Evolutionary conservation across 2,888 invertebrate genomes (phyloP), one percentile per base, ranked within the genome.

Genomic region (Scaptomyza reducta): DNA sequence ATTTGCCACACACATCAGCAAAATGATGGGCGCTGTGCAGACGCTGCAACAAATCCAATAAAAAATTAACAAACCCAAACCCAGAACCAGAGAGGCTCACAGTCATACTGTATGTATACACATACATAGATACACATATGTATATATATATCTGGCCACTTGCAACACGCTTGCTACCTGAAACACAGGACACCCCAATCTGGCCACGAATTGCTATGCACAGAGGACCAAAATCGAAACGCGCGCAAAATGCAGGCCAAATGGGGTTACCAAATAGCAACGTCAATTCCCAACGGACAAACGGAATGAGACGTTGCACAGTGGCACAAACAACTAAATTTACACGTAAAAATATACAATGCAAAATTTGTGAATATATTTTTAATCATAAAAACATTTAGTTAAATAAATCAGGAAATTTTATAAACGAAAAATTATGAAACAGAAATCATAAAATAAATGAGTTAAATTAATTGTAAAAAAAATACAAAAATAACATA

Each of bases 231-330:
- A 67, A 87, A 79, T 79, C 87, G 81, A 81, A 84, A 81, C 72
- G 75, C 79, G 87, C 79, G 87, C 81, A 79, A 84, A 84, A 84
- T 87, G 75, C 79, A 79, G 87, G 84, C 84, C 83, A 84, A 84
- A 77, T 79, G 77, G 83, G 83, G 87, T 84, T 84, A 84, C 82
- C 71, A 69, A 70, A 79, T 75, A 75, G 58, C 80, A 61, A 47
- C 67, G 64, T 56, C 77, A 68, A 79, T 71, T 82, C 78, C 82
- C 86, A 64, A 70, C 35, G 72, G 80, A 47, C 57, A 57, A n/a
- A 33, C 38, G 27, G 47, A 54, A 55, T 45, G 16, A 16, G 38
- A 35, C 35, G 13, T 11, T 31, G 49, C 67, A 74, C 73, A 62
- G 55, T 73, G 64, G 7, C 3, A 6, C 49, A 44, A 22, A 25